These are phyloP conservation scores for Otus sunia DNA, from an alignment of 2,113 vertebrate genomes.

Conservation along the genomic window DNA sequence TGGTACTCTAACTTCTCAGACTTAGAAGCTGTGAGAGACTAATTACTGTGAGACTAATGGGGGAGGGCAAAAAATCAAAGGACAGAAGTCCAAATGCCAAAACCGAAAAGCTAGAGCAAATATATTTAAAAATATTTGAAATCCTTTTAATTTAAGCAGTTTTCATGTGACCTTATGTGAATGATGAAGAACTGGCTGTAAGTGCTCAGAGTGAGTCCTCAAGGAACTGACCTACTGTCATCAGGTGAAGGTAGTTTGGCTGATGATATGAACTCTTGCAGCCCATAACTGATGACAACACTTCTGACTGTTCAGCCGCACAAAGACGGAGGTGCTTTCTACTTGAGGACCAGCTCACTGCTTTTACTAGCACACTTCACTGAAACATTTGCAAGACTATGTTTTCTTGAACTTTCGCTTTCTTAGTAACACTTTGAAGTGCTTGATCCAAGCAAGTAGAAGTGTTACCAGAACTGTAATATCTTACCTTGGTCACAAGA, in stretches of 20 bases:
- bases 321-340: neutral
- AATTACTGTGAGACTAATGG: neutral
- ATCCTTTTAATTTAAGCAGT: neutral
- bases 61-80: neutral
- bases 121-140: neutral
- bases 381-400: neutral
- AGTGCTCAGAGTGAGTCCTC: neutral
- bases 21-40: neutral
- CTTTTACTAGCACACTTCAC: neutral
- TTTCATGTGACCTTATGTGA: neutral
- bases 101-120: neutral
- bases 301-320: neutral
- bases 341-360: accelerated
- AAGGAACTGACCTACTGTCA: neutral
- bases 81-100: neutral
- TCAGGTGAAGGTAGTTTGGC: neutral
- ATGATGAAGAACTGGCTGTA: neutral
- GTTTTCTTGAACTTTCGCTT: neutral
- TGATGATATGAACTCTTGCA: neutral
- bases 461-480: neutral
- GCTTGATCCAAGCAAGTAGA: neutral
- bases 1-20: neutral
- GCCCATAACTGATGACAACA: neutral
- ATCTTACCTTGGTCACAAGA: neutral
- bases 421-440: neutral